These are phyloP conservation scores for Ceratina calcarata DNA, from an alignment of 1,140 invertebrate genomes.

Conservation along the genomic window DNA sequence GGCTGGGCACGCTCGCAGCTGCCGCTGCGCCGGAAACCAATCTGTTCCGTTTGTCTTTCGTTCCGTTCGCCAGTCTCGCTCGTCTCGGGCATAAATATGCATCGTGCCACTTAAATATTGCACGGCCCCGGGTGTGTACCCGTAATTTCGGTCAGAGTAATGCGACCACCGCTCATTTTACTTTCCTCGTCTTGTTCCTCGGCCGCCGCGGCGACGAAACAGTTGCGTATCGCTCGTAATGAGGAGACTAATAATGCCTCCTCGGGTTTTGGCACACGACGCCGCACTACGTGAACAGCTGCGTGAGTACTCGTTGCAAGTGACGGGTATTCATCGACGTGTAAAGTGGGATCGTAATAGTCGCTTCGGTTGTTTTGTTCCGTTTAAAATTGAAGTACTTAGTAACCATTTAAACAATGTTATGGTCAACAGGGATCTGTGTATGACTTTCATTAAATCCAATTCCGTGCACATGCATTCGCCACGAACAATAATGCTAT, in stretches of 20 bases:
- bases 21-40: constrained; percentile 71
- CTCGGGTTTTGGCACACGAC: neutral
- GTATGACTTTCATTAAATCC: no score
- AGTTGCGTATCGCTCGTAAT: no score
- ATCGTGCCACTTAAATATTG: constrained; percentile 60
- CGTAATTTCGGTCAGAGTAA: no score
- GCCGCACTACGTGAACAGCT: neutral
- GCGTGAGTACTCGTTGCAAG: neutral
- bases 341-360: neutral
- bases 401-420: no score
- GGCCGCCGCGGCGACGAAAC: no score
- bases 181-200: neutral
- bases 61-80: constrained; percentile 22
- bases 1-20: constrained; percentile 59
- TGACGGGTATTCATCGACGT: constrained; percentile 1
- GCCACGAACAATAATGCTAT: no score
- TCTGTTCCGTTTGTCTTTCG: constrained; percentile 73
- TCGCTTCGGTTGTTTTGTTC: neutral
- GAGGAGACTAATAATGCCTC: no score
- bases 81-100: constrained; percentile 66
- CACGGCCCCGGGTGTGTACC: neutral
- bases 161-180: neutral
- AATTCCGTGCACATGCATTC: no score
- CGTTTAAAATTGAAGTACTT: neutral
- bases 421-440: no score